Percentiles rank a stretch among this genome's conserved stretches.
phyloP scores from a whole-genome alignment of 2,888 invertebrate species.

The Galeruca laticollis region DNA sequence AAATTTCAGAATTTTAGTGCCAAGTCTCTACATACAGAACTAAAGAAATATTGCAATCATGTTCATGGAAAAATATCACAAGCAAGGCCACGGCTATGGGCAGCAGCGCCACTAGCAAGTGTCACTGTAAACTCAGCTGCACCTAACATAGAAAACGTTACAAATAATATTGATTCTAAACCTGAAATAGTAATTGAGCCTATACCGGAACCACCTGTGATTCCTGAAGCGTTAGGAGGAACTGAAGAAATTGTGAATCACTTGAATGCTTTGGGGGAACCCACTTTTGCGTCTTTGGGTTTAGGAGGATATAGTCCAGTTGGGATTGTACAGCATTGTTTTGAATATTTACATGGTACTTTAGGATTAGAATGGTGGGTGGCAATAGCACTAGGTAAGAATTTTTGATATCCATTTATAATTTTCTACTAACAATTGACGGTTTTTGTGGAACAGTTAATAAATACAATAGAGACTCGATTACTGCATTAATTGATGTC shows the following conservation, averaged over 20 bases:
- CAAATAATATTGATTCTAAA: conserved; percentile 10
- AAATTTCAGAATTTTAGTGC: too few species aligned
- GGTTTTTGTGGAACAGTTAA: too few species aligned
- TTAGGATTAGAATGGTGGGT: conserved; percentile 95
- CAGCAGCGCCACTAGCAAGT: neutral
- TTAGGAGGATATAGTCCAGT: conserved; percentile 86
- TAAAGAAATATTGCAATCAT: too few species aligned
- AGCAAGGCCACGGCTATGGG: neutral
- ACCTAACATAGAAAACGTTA: neutral
- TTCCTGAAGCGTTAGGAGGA: conserved; percentile 60
- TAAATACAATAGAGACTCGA: too few species aligned
- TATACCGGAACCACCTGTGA: conserved; percentile 58
- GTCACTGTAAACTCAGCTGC: neutral
- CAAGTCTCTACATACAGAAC: too few species aligned
- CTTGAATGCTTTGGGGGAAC: conserved; percentile 74
- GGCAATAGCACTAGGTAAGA: conserved; percentile 79
- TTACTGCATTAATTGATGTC: too few species aligned
- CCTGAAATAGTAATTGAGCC: conserved; percentile 37
- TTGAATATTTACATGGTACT: conserved; percentile 87
- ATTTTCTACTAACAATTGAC: too few species aligned
- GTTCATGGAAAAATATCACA: neutral
- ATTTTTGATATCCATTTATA: neutral
- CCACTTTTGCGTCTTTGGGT: conserved; percentile 83
- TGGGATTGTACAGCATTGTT: conserved; percentile 82
- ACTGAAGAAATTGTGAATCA: conserved; percentile 56